These are phyloP conservation scores for Cistogaster globosa DNA, from an alignment of 2,888 invertebrate species.

Conservation along the genomic window DNA sequence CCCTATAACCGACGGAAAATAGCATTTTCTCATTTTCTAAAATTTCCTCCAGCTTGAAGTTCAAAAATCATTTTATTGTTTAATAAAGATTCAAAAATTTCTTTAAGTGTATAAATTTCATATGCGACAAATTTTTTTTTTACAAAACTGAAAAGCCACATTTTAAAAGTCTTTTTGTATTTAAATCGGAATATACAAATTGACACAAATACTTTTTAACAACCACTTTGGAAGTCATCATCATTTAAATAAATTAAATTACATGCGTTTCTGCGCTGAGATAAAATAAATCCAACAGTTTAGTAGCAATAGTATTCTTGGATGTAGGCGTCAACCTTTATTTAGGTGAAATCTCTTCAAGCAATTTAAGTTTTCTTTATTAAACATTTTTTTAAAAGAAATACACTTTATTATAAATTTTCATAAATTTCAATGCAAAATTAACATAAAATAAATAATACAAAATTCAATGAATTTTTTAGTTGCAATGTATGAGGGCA, in stretches of 20 bases:
- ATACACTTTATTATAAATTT: conserved; percentile 24
- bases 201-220: conserved; percentile 22
- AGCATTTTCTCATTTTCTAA: too few relatives aligned
- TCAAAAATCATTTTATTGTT: background rate
- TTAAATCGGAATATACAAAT: conserved; percentile 10
- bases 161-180: background rate
- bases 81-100: background rate
- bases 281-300: conserved; percentile 1
- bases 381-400: conserved; percentile 13
- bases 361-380: conserved; percentile 3
- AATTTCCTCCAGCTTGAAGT: too few relatives aligned
- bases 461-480: background rate
- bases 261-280: background rate
- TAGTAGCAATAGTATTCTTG: conserved; percentile 3
- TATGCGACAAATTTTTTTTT: background rate
- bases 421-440: conserved; percentile 49
- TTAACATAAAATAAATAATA: background rate
- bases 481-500: background rate
- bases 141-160: too few relatives aligned
- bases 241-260: conserved; percentile 35
- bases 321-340: conserved; percentile 41
- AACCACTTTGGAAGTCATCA: conserved; percentile 13
- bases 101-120: background rate
- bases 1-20: too few relatives aligned
- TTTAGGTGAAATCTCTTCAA: conserved; percentile 35